A percentile compares a stretch with the other conserved stretches of the same genome.
Evolutionary conservation across 2,888 invertebrate species (phyloP).

Genomic region (Microctonus hyperodae): DNA sequence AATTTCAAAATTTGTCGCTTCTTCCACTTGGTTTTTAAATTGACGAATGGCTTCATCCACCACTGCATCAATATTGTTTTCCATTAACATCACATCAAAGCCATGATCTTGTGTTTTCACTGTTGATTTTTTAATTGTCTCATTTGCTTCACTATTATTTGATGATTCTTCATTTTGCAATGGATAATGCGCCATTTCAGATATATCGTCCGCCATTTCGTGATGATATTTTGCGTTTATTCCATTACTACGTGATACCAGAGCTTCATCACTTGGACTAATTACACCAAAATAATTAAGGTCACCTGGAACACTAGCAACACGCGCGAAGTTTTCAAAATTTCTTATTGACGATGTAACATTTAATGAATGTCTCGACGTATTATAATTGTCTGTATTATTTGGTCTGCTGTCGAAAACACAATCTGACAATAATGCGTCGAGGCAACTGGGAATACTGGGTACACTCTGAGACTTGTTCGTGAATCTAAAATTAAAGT

Average conservation of each 20-base stretch:
- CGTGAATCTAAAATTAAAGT: conserved; percentile 63
- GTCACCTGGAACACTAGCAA: conserved; percentile 72
- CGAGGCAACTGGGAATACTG: conserved; percentile 57
- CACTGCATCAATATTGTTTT: conserved; percentile 53
- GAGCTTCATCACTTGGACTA: conserved; percentile 19
- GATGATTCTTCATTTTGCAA: neutral
- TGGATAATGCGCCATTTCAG: conserved; percentile 17
- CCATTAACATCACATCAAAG: conserved; percentile 53
- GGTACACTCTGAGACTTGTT: conserved; percentile 61
- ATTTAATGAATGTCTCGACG: conserved; percentile 7
- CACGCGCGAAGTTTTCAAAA: conserved; percentile 61
- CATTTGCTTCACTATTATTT: conserved; percentile 9
- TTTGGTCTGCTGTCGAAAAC: neutral
- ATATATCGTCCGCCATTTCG: conserved; percentile 46
- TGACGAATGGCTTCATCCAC: conserved; percentile 55
- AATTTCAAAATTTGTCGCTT: conserved; percentile 37
- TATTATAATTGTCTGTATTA: conserved; percentile 25
- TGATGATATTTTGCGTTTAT: conserved; percentile 17
- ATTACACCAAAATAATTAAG: conserved; percentile 68
- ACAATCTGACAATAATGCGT: conserved; percentile 39
- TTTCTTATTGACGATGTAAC: conserved; percentile 44
- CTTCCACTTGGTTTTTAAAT: conserved; percentile 51
- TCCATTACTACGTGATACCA: neutral
- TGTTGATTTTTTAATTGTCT: conserved; percentile 41
- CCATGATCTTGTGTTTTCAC: conserved; percentile 59